phyloP scores from a whole-genome alignment of 2,113 vertebrate genomes.

The Picathartes gymnocephalus region DNA sequence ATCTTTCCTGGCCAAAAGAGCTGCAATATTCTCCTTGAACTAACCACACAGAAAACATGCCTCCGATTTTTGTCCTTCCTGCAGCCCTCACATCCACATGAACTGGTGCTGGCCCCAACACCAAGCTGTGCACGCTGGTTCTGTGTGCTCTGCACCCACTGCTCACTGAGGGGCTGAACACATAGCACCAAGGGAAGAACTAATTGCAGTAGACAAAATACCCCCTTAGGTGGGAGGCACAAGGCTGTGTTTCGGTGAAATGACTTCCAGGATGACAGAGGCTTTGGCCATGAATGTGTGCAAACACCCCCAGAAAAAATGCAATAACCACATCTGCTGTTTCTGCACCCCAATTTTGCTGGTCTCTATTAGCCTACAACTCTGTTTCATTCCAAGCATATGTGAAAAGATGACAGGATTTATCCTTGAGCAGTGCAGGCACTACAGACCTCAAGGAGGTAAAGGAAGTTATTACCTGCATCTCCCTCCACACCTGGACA shows the following conservation, averaged over 20 bases:
- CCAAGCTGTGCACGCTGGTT: accelerated
- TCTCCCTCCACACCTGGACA: background rate
- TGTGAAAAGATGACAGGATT: background rate
- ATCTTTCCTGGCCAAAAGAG: background rate
- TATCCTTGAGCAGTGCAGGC: background rate
- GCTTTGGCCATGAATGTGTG: background rate
- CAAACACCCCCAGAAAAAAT: background rate
- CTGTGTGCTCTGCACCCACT: background rate
- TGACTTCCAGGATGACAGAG: background rate
- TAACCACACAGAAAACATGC: accelerated
- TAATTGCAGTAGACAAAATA: background rate
- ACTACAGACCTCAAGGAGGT: background rate
- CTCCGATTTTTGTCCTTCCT: background rate
- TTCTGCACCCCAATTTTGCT: background rate
- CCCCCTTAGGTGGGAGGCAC: background rate
- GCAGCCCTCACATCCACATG: background rate
- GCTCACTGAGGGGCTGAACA: background rate
- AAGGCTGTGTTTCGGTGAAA: accelerated
- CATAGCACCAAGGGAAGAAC: background rate
- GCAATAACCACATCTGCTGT: background rate
- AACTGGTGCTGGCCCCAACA: background rate
- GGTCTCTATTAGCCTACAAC: background rate
- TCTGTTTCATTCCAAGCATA: background rate
- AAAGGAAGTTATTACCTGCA: background rate
- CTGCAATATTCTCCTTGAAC: background rate